These are phyloP conservation scores for Euborellia annulipes DNA, from an alignment of 1,140 invertebrate genomes.

Conservation along the genomic window DNA sequence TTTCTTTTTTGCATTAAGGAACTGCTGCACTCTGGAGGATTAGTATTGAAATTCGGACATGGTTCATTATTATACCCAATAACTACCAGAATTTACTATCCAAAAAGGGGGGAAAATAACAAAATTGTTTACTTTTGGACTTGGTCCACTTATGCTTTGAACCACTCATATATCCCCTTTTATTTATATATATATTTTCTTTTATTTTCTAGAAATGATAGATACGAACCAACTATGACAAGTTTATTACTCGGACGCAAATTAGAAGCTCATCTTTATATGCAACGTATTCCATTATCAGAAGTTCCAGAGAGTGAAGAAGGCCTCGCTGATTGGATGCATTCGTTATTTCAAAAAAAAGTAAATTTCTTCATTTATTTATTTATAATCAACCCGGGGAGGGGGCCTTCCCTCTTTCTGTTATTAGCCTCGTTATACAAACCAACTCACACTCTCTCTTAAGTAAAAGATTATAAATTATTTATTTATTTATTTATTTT, in stretches of 20 bases:
- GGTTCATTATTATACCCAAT: slow-evolving; percentile 4
- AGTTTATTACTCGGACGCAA: slow-evolving; percentile 65
- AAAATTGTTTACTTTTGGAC: background rate
- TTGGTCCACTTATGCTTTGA: background rate
- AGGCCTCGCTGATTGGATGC: slow-evolving; percentile 61
- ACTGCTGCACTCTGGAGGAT: no score
- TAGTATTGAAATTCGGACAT: no score
- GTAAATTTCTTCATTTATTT: slow-evolving; percentile 24
- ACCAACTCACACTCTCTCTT: background rate
- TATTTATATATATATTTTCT: slow-evolving; percentile 3
- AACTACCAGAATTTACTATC: slow-evolving; percentile 6
- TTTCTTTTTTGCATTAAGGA: no score
- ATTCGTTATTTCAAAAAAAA: slow-evolving; percentile 64
- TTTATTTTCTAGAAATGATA: slow-evolving; percentile 13
- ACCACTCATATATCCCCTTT: background rate
- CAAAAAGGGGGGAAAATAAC: background rate
- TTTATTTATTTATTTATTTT: slow-evolving; percentile 1
- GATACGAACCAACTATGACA: slow-evolving; percentile 54
- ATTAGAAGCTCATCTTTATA: slow-evolving; percentile 58
- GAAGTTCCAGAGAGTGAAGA: slow-evolving; percentile 65
- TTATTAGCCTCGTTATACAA: slow-evolving; percentile 2
- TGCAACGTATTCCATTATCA: slow-evolving; percentile 65
- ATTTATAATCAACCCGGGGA: background rate
- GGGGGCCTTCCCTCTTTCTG: slow-evolving; percentile 11
- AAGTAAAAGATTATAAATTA: background rate